Conservation (phyloP, 2,113 vertebrate species). For the Alligator mississippiensis region DNA sequence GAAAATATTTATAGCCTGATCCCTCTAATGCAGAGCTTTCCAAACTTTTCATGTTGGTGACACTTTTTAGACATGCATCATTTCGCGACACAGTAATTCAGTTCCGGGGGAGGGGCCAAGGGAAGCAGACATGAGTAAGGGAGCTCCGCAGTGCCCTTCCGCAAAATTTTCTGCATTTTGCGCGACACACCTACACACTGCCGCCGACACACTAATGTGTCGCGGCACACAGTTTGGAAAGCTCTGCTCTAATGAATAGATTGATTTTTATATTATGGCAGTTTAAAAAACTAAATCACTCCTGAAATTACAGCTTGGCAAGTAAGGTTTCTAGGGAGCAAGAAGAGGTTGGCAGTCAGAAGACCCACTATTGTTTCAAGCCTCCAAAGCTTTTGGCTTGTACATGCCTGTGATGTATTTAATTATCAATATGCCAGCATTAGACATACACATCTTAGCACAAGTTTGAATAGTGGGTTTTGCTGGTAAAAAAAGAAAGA, state of each 20-base stretch:
- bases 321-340: slow-evolving; percentile 24
- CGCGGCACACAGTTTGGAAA: too few relatives aligned
- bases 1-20: neutral
- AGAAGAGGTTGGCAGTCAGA: slow-evolving; percentile 24
- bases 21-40: too few relatives aligned
- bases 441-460: slow-evolving; percentile 52
- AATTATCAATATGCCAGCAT: slow-evolving; percentile 5
- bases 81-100: too few relatives aligned
- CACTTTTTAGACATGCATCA: too few relatives aligned
- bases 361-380: neutral
- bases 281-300: neutral
- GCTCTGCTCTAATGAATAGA: neutral
- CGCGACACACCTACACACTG: too few relatives aligned
- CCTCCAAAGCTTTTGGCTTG: slow-evolving; percentile 23
- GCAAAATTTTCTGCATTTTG: too few relatives aligned
- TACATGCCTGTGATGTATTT: slow-evolving; percentile 32
- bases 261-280: neutral
- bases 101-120: too few relatives aligned
- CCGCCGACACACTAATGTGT: too few relatives aligned
- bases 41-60: too few relatives aligned
- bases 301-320: neutral
- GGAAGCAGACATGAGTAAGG: too few relatives aligned
- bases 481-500: slow-evolving; percentile 33
- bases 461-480: slow-evolving; percentile 20
- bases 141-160: too few relatives aligned